Evolutionary conservation across 2,888 invertebrate genomes (phyloP), one percentile per base, ranked within the genome.

Genomic region (Anoncus sp.): DNA sequence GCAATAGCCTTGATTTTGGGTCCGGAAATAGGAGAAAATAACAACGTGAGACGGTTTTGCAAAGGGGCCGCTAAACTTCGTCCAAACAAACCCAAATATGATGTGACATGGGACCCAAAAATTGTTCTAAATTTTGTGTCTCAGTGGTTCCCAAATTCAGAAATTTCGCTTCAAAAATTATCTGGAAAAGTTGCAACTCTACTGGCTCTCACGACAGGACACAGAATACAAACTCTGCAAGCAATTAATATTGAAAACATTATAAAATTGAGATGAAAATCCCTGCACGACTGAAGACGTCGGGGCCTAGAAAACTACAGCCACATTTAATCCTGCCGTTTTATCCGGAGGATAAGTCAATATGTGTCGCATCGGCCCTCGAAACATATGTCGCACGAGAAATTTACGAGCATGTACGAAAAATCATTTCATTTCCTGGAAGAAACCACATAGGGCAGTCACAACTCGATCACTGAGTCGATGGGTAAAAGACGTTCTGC

Each of bases 101-200:
- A 76, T 7, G 16, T 16, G 7, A 82, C 81, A 5, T 84, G 82
- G 82, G 81, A 85, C 43, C 83, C 82, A 9, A 66, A 55, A 24
- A 62, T 76, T 2, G 80, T 84, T 10, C 43, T 85, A 4, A 70
- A 84, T 27, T 82, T 77, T 77, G 59, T 84, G 3, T 10, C 16
- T 7, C 55, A 67, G 1, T 59, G 45, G 60, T 47, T 53, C 16
- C 16, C 51, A 3, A 79, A 81, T 67, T 60, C 74, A 24, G 18
- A 76, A 3, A 65, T 75, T 49, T 38, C 62, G 38, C 20, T 81
- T 2, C 40, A 75, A 31, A 5, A 43, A 1, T 31, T 83, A 20
- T 55, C 82, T 0, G n/a, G 31, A 14, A 83, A 84, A 63, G 22
- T 83, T 18, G 76, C 63, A 9, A 69, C 71, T 1, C 63, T 82